Percentiles rank a stretch among this genome's conserved stretches.
These are phyloP conservation scores for Sinopyrophorus schimmeli DNA, from an alignment of 2,888 invertebrate species.

Conservation along the genomic window DNA sequence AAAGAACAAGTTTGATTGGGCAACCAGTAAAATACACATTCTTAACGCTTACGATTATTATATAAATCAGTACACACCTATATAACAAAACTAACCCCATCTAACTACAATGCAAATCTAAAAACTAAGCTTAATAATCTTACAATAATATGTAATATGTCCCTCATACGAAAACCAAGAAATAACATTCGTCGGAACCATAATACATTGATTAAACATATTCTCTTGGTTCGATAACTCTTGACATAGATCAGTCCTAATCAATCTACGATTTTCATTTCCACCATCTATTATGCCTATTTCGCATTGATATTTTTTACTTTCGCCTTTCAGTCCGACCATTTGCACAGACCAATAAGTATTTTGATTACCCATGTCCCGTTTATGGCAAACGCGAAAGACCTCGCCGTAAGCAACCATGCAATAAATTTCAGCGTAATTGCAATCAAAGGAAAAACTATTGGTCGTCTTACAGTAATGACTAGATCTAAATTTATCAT, in stretches of 20 bases:
- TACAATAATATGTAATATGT: constrained; percentile 36
- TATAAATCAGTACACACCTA: no score
- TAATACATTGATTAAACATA: constrained; percentile 43
- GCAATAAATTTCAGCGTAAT: constrained; percentile 38
- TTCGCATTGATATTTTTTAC: constrained; percentile 43
- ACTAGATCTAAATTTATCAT: constrained; percentile 24
- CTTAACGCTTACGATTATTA: no score
- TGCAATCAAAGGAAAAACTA: constrained; percentile 30
- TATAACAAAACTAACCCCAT: no score
- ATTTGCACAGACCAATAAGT: constrained; percentile 47
- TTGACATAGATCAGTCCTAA: constrained; percentile 44
- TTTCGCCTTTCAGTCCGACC: constrained; percentile 39
- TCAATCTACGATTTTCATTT: constrained; percentile 43
- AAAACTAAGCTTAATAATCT: no score
- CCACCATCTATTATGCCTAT: constrained; percentile 43
- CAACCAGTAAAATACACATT: no score
- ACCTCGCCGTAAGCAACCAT: constrained; percentile 42
- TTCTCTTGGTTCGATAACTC: constrained; percentile 42
- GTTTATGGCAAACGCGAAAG: constrained; percentile 42
- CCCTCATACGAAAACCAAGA: constrained; percentile 43
- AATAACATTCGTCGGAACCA: constrained; percentile 44
- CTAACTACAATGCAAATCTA: no score
- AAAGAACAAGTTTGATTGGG: no score
- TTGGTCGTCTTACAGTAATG: constrained; percentile 26
- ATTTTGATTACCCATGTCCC: constrained; percentile 33